A percentile compares a stretch with the other conserved stretches of the same genome.
Conservation (phyloP, 2,888 invertebrate species). For the Gastrophysa polygoni region DNA sequence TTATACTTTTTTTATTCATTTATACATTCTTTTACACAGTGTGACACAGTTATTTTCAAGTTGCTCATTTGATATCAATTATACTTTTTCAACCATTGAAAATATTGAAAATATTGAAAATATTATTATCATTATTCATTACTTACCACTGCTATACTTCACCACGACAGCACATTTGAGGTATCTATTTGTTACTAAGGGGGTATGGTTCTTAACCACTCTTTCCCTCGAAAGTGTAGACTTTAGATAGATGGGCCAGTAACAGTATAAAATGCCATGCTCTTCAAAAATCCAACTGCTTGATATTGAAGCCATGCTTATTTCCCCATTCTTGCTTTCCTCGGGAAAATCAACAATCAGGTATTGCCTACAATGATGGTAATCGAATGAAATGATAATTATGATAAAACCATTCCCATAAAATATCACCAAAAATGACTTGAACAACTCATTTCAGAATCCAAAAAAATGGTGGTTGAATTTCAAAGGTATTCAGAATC, state of each 20-base stretch:
- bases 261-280: not conserved
- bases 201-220: too few relatives aligned
- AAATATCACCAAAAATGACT: not conserved
- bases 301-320: slow-evolving; percentile 14
- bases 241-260: slow-evolving; percentile 14
- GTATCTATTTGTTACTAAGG: slow-evolving; percentile 2
- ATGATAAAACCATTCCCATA: not conserved
- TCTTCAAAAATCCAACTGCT: slow-evolving; percentile 15
- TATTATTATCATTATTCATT: slow-evolving; percentile 15
- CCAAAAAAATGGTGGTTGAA: not conserved
- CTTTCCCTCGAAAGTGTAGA: slow-evolving; percentile 2
- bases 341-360: slow-evolving; percentile 19
- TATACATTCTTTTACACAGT: slow-evolving; percentile 2
- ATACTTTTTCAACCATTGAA: slow-evolving; percentile 11
- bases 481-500: not conserved
- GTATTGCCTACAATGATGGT: slow-evolving; percentile 11
- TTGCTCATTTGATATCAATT: slow-evolving; percentile 11
- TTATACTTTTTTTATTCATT: not conserved
- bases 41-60: slow-evolving; percentile 8
- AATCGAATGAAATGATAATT: slow-evolving; percentile 4
- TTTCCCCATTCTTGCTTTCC: slow-evolving; percentile 9
- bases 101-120: slow-evolving; percentile 6
- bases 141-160: slow-evolving; percentile 15
- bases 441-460: not conserved
- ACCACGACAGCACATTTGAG: slow-evolving; percentile 10